Conservation (phyloP, 2,888 invertebrate species). For the Lymantria dispar region DNA sequence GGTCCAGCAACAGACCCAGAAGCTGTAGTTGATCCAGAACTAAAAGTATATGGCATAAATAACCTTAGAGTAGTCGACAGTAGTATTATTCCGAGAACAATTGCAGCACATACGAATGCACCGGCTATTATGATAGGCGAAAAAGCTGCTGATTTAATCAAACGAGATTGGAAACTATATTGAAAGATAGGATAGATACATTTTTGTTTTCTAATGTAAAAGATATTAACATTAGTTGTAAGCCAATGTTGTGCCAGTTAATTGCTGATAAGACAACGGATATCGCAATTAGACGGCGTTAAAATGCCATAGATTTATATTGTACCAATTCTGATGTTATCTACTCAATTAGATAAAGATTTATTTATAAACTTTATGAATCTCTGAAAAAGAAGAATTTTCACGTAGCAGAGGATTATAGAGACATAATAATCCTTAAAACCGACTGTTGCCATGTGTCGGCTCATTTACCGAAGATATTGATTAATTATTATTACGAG, state of each 20-base stretch:
- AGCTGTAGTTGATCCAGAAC: conserved; percentile 84
- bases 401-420: no score
- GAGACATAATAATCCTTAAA: no score
- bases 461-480: no score
- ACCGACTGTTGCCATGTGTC: no score
- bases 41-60: conserved; percentile 83
- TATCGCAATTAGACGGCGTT: not conserved
- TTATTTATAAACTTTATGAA: no score
- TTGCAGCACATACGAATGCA: conserved; percentile 86
- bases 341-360: no score
- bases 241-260: no score
- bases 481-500: no score
- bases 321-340: not conserved
- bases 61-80: conserved; percentile 86
- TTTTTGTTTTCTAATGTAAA: no score
- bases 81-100: conserved; percentile 85
- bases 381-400: no score
- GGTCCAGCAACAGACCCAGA: conserved; percentile 80
- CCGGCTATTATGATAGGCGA: conserved; percentile 88
- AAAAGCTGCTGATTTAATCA: conserved; percentile 86
- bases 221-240: no score
- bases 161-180: conserved; percentile 67
- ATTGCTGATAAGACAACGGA: no score
- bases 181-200: conserved; percentile 7
- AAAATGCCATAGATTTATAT: not conserved